A percentile compares a stretch with the other conserved stretches of the same genome.
These are phyloP conservation scores for Ophion costatus DNA, from an alignment of 2,888 invertebrate genomes.

Conservation along the genomic window DNA sequence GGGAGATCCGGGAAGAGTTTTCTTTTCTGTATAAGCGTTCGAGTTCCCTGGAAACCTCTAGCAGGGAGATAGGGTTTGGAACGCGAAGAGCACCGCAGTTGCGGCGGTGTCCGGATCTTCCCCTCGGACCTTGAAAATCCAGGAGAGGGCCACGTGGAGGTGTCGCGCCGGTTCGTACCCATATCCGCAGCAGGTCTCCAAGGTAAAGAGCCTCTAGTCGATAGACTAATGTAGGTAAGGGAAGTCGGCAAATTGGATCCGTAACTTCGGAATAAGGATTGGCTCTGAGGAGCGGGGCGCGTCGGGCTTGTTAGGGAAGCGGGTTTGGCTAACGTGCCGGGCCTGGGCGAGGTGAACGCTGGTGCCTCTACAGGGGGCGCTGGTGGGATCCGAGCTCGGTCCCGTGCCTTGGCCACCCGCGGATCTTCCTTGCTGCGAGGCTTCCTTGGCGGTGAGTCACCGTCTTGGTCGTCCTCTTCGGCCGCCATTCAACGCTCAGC, in stretches of 20 bases:
- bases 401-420: constrained; percentile 83
- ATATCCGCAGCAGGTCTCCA: constrained; percentile 91
- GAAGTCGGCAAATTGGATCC: constrained; percentile 89
- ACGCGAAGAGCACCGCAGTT: constrained; percentile 71
- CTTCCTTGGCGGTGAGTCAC: too few relatives aligned
- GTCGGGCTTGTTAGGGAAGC: constrained; percentile 85
- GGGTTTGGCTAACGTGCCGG: constrained; percentile 73
- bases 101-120: too few relatives aligned
- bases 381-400: constrained; percentile 79
- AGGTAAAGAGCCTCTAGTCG: constrained; percentile 88
- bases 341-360: constrained; percentile 70
- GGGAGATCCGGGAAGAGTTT: too few relatives aligned
- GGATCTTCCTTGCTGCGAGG: constrained; percentile 79
- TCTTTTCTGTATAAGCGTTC: constrained; percentile 83
- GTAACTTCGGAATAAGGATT: constrained; percentile 89
- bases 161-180: constrained; percentile 86
- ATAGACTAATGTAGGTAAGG: constrained; percentile 89
- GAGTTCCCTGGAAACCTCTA: constrained; percentile 84
- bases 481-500: too few relatives aligned
- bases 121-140: too few relatives aligned
- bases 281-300: constrained; percentile 89
- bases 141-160: constrained; percentile 73
- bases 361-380: constrained; percentile 55
- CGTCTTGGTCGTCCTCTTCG: too few relatives aligned
- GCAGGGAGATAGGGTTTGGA: constrained; percentile 85